Evolutionary conservation across 2,888 invertebrate species (phyloP).

Genomic region (Campoplex capitator): DNA sequence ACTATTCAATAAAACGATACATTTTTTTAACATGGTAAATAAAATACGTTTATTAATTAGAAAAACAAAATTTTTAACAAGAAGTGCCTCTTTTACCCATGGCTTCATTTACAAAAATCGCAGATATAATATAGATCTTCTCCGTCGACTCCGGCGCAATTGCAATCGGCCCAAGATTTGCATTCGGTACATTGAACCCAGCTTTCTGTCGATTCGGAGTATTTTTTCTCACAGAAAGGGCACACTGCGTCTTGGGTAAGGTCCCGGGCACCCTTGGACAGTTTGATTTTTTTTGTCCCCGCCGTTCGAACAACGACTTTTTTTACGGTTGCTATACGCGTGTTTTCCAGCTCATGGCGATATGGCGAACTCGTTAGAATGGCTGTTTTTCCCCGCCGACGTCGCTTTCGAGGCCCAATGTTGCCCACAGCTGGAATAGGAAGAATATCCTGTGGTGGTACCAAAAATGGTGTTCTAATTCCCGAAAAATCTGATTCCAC

Average conservation of each 20-base stretch:
- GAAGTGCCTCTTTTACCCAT: too few species aligned
- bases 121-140: background rate
- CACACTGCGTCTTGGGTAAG: background rate
- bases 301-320: background rate
- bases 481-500: background rate
- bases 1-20: too few species aligned
- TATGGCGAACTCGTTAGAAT: background rate
- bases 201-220: background rate
- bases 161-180: too few species aligned
- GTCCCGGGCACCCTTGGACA: background rate
- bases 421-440: background rate
- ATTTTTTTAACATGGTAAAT: too few species aligned
- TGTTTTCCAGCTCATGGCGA: background rate
- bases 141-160: too few species aligned
- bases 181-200: conserved; percentile 1
- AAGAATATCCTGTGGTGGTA: background rate
- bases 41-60: too few species aligned
- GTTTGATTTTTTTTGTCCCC: background rate
- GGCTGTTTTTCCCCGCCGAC: background rate
- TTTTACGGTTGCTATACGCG: background rate
- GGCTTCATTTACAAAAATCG: background rate
- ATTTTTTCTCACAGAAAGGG: background rate
- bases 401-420: background rate
- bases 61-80: too few species aligned
- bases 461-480: background rate